Evolutionary conservation across 2,797 vertebrate genomes (phyloP), one percentile per base, ranked within the genome.

Genomic region (Liasis olivaceus): DNA sequence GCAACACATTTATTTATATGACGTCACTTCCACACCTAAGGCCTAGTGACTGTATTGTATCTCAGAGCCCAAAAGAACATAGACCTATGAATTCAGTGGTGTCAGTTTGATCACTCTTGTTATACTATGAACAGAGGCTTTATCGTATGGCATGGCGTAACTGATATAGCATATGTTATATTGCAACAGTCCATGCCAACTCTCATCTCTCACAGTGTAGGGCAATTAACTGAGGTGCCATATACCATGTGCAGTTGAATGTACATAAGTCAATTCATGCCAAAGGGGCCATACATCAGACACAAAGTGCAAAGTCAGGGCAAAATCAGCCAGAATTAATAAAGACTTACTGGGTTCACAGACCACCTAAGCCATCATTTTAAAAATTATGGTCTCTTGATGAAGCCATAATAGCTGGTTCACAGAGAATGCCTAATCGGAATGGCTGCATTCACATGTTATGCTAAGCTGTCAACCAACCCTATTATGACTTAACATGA

Each of bases 91-190:
- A 96, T 96, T 96, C 94, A 91, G 92, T 96, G 94, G 93, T 96
- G 96, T 95, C 85, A 95, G 94, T 96, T 95, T 95, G 93, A 95
- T 95, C 95, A 96, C 94, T 91, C 93, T 93, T 69, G 59, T 91
- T 91, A 91, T 51, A 94, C 93, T 62, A 92, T 87, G 54, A 91
- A 91, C 89, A 95, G 95, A 95, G 93, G 93, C 66, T 86, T 94
- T 60, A 93, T 84, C 94, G 93, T 69, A 93, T 93, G 93, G 96
- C 95, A 94, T 58, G 90, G 90, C 91, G 94, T 92, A 94, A 93
- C 94, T 91, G 90, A 96, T 96, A 96, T 94, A 96, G 96, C 95
- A 95, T 94, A 93, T 72, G 81, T 91, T 95, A 94, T 94, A 91
- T 90, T 96, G 93, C 51, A 51, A 7, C 8, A 63, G 62, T 63